phyloP scores from a whole-genome alignment of 2,888 invertebrate species.

The Melieria picta region DNA sequence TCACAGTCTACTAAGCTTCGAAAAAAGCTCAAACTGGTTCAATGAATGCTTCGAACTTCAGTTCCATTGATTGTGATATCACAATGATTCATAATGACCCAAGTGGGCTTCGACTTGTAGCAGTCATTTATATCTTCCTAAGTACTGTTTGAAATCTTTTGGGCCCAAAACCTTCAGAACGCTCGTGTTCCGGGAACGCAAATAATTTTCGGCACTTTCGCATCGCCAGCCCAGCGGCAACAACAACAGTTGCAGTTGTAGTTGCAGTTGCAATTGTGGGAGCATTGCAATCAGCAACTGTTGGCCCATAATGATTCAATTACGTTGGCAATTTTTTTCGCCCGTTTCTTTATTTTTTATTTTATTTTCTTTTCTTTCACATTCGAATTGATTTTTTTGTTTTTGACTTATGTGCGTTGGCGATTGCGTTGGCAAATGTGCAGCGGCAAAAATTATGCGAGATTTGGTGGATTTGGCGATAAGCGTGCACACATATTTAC shows the following conservation, averaged over 20 bases:
- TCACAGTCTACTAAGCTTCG: too few relatives aligned
- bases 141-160: too few relatives aligned
- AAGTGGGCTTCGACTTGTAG: too few relatives aligned
- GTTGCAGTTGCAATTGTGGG: slow-evolving; percentile 2
- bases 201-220: slow-evolving; percentile 34
- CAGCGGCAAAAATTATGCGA: slow-evolving; percentile 12
- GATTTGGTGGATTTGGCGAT: too few relatives aligned
- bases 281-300: slow-evolving; percentile 1
- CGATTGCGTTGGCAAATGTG: slow-evolving; percentile 28
- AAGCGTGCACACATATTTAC: too few relatives aligned
- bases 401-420: slow-evolving; percentile 40
- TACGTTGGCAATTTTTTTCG: slow-evolving; percentile 18
- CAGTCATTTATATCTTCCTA: too few relatives aligned
- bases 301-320: slow-evolving; percentile 30
- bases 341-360: background rate
- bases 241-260: slow-evolving; percentile 1
- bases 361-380: slow-evolving; percentile 29
- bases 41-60: too few relatives aligned
- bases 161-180: too few relatives aligned
- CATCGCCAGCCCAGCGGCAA: slow-evolving; percentile 1
- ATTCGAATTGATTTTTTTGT: slow-evolving; percentile 54
- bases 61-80: too few relatives aligned
- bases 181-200: slow-evolving; percentile 12
- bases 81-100: too few relatives aligned
- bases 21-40: too few relatives aligned